Evolutionary conservation across 2,797 vertebrate genomes (phyloP), one percentile per base, ranked within the genome.

Genomic region (Spatula clypeata): DNA sequence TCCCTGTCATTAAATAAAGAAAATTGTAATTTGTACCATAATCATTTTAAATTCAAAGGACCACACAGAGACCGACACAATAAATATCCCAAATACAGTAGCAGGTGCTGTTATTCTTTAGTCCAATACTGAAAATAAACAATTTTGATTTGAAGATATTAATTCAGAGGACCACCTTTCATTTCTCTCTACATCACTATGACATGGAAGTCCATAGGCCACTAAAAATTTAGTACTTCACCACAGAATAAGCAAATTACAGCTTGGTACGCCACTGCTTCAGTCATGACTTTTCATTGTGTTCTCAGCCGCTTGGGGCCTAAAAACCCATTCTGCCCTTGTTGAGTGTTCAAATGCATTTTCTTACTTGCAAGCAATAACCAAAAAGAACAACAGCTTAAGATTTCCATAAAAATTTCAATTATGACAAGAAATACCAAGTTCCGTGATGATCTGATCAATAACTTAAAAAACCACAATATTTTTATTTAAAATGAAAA

Each of bases 401-500:
- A 32, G 7, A 79, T 81, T 94, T 74, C 45, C 47, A 51, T 69
- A 38, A 54, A 89, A 90, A 79, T 5, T 9, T 44, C 79, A 81
- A 45, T 54, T 55, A 84, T 53, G 58, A 88, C 67, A 93, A 94
- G 79, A 95, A 96, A 88, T 88, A 77, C 11, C 49, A 83, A 73
- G 18, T 91, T 84, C 38, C 53, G 57, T 40, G 74, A 87, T 89
- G 96, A 95, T 47, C 69, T 72, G 58, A 96, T 74, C 80, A 96
- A 94, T 58, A 91, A 89, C 42, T 94, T 94, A 95, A 91, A 96
- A 96, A 93, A 94, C 9, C 13, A 26, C 70, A 91, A 83, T 8
- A 61, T 77, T 97, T 98, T 98, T 98, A 98, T 98, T 98, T 94
- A 88, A 96, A 97, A 94, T 88, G 44, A 94, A 90, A 53, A 75